Base-by-base conservation (phyloP, 2,113 vertebrate genomes). In the Gnathonemus longibarbis region DNA sequence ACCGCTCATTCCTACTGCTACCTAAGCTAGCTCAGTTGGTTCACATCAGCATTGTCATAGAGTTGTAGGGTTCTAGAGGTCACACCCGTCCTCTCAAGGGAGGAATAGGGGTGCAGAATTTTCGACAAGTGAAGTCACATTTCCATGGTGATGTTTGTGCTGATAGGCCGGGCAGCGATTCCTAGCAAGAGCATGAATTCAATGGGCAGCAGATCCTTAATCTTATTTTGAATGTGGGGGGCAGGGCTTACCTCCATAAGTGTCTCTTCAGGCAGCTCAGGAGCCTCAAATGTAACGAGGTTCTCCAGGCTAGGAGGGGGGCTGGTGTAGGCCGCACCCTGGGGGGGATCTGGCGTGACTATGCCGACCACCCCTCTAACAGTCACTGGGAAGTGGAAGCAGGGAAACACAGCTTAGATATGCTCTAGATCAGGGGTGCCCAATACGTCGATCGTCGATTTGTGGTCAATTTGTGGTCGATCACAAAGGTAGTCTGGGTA, bases 251-350 rank as follows among this genome's bases (percentile, higher is more conserved):
- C 98, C 97, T 99, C 98, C 98, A 99, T 99, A 11, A 99, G 96
- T 0, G 98, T 99, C 95, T 99, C 98, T 90, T 99, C 98, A 0
- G 98, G 98, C 77, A 99, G 92, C 90, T 99, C 98, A 0, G 98
- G 98, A 52, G 97, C 97, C 92, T 99, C 98, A 5, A 99, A 99
- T 0, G 97, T 97, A 24, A 99, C 95, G 0, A 91, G 95, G 1
- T 96, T 96, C 42, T 98, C 97, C 94, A 98, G 94, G 93, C 98
- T 98, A 91, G 96, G 95, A 0, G 97, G 92, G 90, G 87, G 42
- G 35, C 87, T 88, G 35, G 15, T 66, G 21, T 62, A 77, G n/a
- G 46, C 39, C 24, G 19, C 56, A 1, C 87, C 87, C 35, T 66
- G 21, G 24, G 53, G 39, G 87, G 13, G 39, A 39, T 50, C 53